Evolutionary conservation across 2,113 vertebrate species (phyloP).

Genomic region (Motacilla alba): DNA sequence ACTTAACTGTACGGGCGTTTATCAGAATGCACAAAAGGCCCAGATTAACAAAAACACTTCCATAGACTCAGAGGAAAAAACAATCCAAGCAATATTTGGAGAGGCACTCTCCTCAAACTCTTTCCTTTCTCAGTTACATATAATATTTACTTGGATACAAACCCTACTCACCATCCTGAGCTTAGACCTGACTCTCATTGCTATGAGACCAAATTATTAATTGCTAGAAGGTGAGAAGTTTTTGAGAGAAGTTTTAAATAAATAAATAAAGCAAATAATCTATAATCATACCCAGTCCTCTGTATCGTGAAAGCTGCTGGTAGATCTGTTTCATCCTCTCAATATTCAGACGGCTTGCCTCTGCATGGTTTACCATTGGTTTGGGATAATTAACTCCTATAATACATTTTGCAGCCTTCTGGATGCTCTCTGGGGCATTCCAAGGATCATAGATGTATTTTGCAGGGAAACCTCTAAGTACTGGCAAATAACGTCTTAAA

Average conservation of each 20-base stretch:
- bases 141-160: neutral
- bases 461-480: slow-evolving; percentile 88
- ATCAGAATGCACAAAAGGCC: neutral
- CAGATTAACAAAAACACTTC: neutral
- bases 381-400: slow-evolving; percentile 93
- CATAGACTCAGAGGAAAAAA: neutral
- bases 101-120: neutral
- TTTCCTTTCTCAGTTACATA: neutral
- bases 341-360: slow-evolving; percentile 91
- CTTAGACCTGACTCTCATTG: neutral
- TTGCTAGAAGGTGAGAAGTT: neutral
- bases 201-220: neutral
- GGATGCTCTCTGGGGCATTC: slow-evolving; percentile 91
- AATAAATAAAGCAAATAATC: neutral
- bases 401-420: slow-evolving; percentile 90
- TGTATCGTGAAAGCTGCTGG: slow-evolving; percentile 91
- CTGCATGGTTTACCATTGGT: slow-evolving; percentile 93
- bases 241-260: neutral
- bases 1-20: neutral
- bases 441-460: slow-evolving; percentile 97
- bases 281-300: slow-evolving; percentile 83
- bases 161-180: neutral
- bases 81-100: neutral
- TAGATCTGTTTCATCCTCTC: slow-evolving; percentile 98
- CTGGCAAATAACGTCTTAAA: slow-evolving; percentile 88